These are phyloP conservation scores for Calephelis nemesis DNA, from an alignment of 1,140 invertebrate genomes.

Conservation along the genomic window DNA sequence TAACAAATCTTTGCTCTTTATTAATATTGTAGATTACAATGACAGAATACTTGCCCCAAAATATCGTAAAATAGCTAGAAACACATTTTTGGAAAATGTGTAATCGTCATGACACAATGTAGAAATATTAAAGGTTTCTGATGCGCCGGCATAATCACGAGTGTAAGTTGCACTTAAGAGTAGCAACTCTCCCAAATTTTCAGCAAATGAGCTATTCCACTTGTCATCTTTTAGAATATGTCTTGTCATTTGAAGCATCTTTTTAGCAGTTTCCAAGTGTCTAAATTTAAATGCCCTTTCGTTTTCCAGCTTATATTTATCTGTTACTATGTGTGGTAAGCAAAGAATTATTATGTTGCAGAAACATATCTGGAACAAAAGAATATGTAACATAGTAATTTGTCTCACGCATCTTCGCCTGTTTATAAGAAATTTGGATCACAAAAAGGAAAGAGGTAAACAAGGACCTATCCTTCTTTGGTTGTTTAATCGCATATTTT, in stretches of 20 bases:
- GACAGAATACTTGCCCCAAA: conserved; percentile 55
- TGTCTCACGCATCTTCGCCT: too few relatives aligned
- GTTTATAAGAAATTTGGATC: neutral
- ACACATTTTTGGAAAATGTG: conserved; percentile 52
- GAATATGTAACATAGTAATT: too few relatives aligned
- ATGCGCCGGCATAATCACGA: conserved; percentile 41
- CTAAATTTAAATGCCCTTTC: conserved; percentile 26
- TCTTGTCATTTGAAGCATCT: conserved; percentile 50
- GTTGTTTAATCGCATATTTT: too few relatives aligned
- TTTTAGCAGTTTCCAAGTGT: conserved; percentile 37
- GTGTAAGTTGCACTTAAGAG: conserved; percentile 44
- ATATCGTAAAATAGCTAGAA: conserved; percentile 54
- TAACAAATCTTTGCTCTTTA: too few relatives aligned
- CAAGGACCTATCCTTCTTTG: neutral
- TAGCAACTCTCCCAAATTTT: conserved; percentile 59
- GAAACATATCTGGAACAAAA: conserved; percentile 52
- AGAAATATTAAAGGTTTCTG: conserved; percentile 40
- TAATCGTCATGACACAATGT: conserved; percentile 36
- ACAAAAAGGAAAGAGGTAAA: neutral
- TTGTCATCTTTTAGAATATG: conserved; percentile 50
- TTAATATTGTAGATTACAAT: too few relatives aligned
- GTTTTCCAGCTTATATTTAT: conserved; percentile 49
- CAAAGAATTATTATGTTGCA: conserved; percentile 51
- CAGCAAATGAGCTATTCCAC: conserved; percentile 58
- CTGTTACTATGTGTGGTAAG: conserved; percentile 54